A percentile compares a stretch with the other conserved stretches of the same genome.
phyloP scores from a whole-genome alignment of 1,140 invertebrate genomes.

The Mamestra configurata region DNA sequence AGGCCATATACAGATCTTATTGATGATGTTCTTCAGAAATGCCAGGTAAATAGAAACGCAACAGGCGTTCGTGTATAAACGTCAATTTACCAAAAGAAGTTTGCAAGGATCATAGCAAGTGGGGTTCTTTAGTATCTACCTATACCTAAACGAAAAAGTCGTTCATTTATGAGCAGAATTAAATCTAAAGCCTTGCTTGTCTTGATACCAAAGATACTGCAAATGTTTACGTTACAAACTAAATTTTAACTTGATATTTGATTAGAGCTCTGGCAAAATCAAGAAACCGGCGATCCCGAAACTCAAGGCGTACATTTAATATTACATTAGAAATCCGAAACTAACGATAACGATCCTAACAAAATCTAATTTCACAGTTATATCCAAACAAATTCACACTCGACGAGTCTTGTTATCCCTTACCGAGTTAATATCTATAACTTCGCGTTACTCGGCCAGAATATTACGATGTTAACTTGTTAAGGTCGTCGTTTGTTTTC shows the following conservation, averaged over 20 bases:
- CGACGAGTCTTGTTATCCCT: slow-evolving; percentile 13
- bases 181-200: not conserved
- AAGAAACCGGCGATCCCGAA: not conserved
- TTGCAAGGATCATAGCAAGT: too few relatives aligned
- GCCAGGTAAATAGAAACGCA: too few relatives aligned
- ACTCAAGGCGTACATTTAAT: slow-evolving; percentile 6
- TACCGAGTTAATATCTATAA: slow-evolving; percentile 14
- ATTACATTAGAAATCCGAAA: slow-evolving; percentile 31
- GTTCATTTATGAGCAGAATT: not conserved
- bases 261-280: slow-evolving; percentile 3
- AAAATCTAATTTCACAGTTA: slow-evolving; percentile 26
- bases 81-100: too few relatives aligned
- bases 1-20: too few relatives aligned
- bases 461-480: slow-evolving; percentile 48
- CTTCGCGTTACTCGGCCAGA: not conserved
- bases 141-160: not conserved
- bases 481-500: slow-evolving; percentile 50
- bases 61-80: too few relatives aligned
- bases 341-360: slow-evolving; percentile 16
- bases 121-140: too few relatives aligned
- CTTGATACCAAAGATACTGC: not conserved
- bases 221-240: slow-evolving; percentile 18
- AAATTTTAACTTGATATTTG: slow-evolving; percentile 31
- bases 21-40: too few relatives aligned
- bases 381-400: slow-evolving; percentile 32